Conservation (phyloP, 2,797 vertebrate species). For the Graptemys geographica region DNA sequence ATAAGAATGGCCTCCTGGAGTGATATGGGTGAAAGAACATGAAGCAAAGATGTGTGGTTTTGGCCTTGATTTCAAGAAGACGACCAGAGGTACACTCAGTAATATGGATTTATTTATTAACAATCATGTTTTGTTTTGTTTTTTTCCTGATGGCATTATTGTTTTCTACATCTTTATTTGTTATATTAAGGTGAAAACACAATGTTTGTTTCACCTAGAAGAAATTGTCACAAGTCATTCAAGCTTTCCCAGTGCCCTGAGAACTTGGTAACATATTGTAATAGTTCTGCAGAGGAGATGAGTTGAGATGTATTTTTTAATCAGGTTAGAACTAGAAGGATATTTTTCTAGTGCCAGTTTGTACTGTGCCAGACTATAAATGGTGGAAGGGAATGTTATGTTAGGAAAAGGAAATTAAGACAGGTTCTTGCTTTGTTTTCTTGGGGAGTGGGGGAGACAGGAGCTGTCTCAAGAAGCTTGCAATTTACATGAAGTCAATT, state of each 20-base stretch:
- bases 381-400: neutral
- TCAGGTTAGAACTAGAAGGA: neutral
- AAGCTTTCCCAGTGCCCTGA: neutral
- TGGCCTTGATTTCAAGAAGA: neutral
- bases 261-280: neutral
- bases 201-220: neutral
- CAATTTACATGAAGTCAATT: neutral
- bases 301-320: constrained; percentile 18
- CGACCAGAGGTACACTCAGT: neutral
- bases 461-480: neutral
- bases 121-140: neutral
- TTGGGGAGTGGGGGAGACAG: neutral
- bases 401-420: neutral
- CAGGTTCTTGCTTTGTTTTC: neutral
- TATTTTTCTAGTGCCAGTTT: neutral
- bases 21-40: neutral
- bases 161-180: neutral
- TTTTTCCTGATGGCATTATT: neutral
- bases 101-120: neutral
- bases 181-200: neutral
- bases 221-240: neutral
- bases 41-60: neutral
- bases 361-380: neutral
- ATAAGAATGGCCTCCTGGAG: neutral
- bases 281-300: constrained; percentile 13